Evolutionary conservation across 2,113 vertebrate genomes (phyloP).

Genomic region (Phrynocephalus versicolor): DNA sequence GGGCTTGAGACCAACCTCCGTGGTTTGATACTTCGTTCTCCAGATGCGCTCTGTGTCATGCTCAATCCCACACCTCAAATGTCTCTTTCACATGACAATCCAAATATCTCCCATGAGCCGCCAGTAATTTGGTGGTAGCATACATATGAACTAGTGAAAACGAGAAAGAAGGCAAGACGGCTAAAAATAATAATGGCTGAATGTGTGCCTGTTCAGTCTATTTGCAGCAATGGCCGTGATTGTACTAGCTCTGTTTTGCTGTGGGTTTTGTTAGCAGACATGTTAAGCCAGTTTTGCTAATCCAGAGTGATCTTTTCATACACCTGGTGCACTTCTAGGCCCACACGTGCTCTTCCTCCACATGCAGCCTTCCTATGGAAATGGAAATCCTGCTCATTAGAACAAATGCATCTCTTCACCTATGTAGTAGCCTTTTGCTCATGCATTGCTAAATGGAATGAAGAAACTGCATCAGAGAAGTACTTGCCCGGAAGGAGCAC

Average conservation of each 20-base stretch:
- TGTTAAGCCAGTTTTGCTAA: constrained; percentile 3
- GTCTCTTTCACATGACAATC: not conserved
- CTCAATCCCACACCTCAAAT: not conserved
- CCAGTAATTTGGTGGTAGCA: not conserved
- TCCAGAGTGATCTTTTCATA: no score
- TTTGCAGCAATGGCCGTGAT: not conserved
- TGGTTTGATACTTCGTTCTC: not conserved
- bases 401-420: not conserved
- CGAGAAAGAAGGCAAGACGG: not conserved
- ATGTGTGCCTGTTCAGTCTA: not conserved
- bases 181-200: not conserved
- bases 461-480: not conserved
- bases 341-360: not conserved
- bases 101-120: not conserved
- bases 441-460: not conserved
- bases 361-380: not conserved
- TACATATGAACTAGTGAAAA: not conserved
- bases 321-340: not conserved
- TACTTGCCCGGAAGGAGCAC: not conserved
- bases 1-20: not conserved
- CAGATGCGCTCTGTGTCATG: not conserved
- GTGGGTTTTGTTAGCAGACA: not conserved
- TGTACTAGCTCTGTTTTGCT: not conserved
- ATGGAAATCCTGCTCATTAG: not conserved
- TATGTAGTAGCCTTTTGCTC: not conserved